Evolutionary conservation across 2,888 invertebrate genomes (phyloP).

Genomic region (Pseudococcus longispinus): DNA sequence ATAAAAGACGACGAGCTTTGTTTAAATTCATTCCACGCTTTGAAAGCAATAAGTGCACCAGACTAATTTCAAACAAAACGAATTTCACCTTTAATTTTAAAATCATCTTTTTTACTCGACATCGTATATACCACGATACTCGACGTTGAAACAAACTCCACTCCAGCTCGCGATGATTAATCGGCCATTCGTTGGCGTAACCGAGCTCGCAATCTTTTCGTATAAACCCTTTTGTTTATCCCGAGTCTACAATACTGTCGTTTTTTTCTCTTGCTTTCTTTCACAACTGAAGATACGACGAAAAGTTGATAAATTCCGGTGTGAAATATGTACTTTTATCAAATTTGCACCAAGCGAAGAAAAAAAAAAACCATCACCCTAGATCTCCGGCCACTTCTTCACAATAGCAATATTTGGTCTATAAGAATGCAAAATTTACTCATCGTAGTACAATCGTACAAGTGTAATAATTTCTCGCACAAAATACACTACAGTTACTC

Average conservation of each 20-base stretch:
- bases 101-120: constrained; percentile 13
- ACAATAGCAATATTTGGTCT: neutral
- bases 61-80: constrained; percentile 28
- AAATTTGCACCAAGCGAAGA: neutral
- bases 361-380: neutral
- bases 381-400: neutral
- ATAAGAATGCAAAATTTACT: constrained; percentile 2
- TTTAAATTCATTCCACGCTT: constrained; percentile 12
- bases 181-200: neutral
- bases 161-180: neutral
- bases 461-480: constrained; percentile 10
- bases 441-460: neutral
- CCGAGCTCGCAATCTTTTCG: neutral
- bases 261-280: neutral
- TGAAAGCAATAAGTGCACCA: constrained; percentile 27
- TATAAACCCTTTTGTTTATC: constrained; percentile 23
- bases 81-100: constrained; percentile 37
- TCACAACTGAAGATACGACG: neutral
- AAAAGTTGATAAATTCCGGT: neutral
- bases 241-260: neutral
- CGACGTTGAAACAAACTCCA: constrained; percentile 11
- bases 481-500: neutral
- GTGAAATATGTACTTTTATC: constrained; percentile 16
- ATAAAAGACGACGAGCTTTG: neutral
- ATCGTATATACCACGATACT: neutral